These are phyloP conservation scores for Lagopus leucura DNA, from an alignment of 2,113 vertebrate species.

Conservation along the genomic window DNA sequence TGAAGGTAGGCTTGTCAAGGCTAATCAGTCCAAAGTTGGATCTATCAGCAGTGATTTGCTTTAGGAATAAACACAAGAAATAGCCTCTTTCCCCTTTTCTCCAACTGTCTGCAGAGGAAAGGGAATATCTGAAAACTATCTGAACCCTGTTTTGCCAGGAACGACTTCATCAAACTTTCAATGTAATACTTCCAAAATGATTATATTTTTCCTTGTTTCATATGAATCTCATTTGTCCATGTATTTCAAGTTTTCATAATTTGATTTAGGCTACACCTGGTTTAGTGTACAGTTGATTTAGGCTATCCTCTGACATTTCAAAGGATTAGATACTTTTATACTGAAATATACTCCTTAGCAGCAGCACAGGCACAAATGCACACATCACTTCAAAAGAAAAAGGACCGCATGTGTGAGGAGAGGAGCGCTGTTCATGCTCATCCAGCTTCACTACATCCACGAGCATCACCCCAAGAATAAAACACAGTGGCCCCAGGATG, in stretches of 20 bases:
- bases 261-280: neutral
- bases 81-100: neutral
- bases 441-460: neutral
- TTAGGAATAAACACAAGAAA: constrained; percentile 35
- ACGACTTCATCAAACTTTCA: neutral
- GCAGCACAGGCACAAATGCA: neutral
- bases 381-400: neutral
- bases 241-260: neutral
- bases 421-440: neutral
- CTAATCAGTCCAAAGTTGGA: constrained; percentile 18
- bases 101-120: constrained; percentile 1
- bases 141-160: neutral
- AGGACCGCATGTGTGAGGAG: neutral
- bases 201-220: constrained; percentile 3
- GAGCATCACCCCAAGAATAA: neutral
- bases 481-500: neutral
- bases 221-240: constrained; percentile 11
- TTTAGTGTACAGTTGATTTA: too few species aligned
- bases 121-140: neutral
- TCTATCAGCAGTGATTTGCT: constrained; percentile 40
- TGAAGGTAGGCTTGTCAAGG: constrained; percentile 39
- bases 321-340: neutral
- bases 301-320: neutral
- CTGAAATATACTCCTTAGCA: neutral
- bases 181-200: constrained; percentile 4